phyloP scores from a whole-genome alignment of 2,888 invertebrate species.

The Altica lythri region DNA sequence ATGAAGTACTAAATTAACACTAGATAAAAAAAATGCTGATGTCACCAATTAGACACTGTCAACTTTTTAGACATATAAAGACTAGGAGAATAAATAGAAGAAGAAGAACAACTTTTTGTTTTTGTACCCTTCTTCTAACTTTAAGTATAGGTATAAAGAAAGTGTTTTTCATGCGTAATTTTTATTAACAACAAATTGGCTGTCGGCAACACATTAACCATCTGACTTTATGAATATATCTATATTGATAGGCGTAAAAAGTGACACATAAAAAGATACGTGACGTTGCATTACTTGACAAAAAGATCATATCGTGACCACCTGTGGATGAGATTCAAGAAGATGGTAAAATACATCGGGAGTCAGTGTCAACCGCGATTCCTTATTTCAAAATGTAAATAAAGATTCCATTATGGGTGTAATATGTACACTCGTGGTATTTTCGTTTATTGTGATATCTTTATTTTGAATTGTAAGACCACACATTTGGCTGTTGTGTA shows the following conservation, averaged over 20 bases:
- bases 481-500: no score
- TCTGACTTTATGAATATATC: not conserved
- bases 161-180: no score
- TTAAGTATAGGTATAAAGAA: no score
- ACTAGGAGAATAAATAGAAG: no score
- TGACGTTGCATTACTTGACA: conserved; percentile 1
- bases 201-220: not conserved
- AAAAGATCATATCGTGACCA: conserved; percentile 10
- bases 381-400: conserved; percentile 3
- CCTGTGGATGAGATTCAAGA: conserved; percentile 7
- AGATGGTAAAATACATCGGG: not conserved
- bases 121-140: no score
- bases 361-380: not conserved
- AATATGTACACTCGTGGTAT: conserved; percentile 5
- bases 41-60: no score
- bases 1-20: no score
- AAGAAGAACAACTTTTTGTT: no score
- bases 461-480: conserved; percentile 7
- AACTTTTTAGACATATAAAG: no score
- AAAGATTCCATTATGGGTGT: conserved; percentile 2
- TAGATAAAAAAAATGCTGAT: no score
- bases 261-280: not conserved
- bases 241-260: conserved; percentile 2
- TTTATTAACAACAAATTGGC: conserved; percentile 2
- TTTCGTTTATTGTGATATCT: conserved; percentile 14